A percentile compares a stretch with the other conserved stretches of the same genome.
phyloP scores from a whole-genome alignment of 2,888 invertebrate species.

The Nephrotoma flavescens region DNA sequence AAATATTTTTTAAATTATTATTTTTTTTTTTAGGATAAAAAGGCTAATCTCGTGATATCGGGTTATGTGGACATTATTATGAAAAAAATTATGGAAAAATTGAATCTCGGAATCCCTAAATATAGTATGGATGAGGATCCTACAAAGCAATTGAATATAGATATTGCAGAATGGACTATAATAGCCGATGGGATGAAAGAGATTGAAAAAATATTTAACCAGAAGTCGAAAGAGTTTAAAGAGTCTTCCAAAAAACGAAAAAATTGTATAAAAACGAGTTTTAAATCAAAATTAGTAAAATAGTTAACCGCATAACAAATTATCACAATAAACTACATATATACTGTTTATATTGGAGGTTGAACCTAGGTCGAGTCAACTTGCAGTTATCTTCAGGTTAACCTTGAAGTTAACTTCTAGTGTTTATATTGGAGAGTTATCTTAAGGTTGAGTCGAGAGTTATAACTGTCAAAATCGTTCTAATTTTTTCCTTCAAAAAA shows the following conservation, averaged over 20 bases:
- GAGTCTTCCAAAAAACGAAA: background rate
- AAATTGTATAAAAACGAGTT: background rate
- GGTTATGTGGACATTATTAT: conserved; percentile 79
- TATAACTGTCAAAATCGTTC: too few relatives aligned
- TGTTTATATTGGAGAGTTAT: too few relatives aligned
- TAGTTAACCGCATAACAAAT: too few relatives aligned
- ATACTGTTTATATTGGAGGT: too few relatives aligned
- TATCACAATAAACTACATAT: too few relatives aligned
- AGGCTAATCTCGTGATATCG: conserved; percentile 77
- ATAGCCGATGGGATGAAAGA: conserved; percentile 40
- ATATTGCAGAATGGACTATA: conserved; percentile 56
- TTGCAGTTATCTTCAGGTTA: too few relatives aligned
- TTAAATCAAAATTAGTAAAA: too few relatives aligned
- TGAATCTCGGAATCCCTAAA: conserved; percentile 57
- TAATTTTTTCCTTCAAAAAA: too few relatives aligned
- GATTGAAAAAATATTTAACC: conserved; percentile 45
- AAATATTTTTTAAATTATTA: background rate
- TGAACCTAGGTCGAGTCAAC: too few relatives aligned
- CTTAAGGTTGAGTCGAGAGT: too few relatives aligned
- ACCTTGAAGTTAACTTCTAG: too few relatives aligned
- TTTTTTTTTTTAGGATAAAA: conserved; percentile 56
- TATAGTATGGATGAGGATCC: conserved; percentile 54
- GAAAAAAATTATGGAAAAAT: conserved; percentile 52
- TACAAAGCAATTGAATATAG: conserved; percentile 35
- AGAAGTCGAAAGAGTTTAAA: conserved; percentile 15